Percentiles rank a stretch among this genome's conserved stretches.
phyloP scores from a whole-genome alignment of 30 jellyfish, hydroid and myxozoan species.

The Cassiopea xamachana region DNA sequence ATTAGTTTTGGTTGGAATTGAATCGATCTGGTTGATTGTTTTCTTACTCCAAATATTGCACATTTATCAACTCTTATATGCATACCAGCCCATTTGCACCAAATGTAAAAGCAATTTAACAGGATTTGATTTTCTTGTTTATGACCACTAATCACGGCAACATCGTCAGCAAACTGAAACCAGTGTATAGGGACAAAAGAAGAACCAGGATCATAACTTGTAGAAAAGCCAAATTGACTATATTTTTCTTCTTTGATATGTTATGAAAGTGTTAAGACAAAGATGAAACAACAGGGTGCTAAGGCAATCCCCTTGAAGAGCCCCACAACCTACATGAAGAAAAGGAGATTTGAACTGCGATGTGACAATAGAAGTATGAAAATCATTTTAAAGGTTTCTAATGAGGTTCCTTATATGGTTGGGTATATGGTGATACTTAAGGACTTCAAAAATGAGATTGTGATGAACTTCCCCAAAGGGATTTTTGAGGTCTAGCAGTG shows the following conservation, averaged over 20 bases:
- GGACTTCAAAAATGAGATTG: background rate
- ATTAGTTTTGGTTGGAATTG: background rate
- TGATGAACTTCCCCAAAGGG: constrained; percentile 3
- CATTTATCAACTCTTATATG: background rate
- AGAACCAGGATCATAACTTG: background rate
- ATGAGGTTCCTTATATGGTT: background rate
- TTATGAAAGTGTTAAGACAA: background rate
- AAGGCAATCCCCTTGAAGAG: constrained; percentile 1
- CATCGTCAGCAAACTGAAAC: constrained; percentile 12
- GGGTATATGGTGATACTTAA: background rate
- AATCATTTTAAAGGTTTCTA: background rate
- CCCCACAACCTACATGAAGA: background rate
- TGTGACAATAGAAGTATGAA: background rate
- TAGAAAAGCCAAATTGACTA: background rate
- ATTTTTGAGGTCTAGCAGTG: background rate
- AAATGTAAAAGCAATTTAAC: background rate
- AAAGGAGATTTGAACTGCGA: background rate
- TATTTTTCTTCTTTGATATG: background rate
- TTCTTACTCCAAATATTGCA: background rate
- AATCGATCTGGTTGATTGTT: background rate
- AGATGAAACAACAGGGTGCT: background rate
- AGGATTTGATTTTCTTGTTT: background rate
- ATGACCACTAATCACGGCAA: background rate
- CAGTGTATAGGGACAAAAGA: background rate
- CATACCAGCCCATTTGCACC: background rate